Evolutionary conservation across 2,113 vertebrate genomes (phyloP), one percentile per base, ranked within the genome.

Genomic region (Bubalus kerabau): DNA sequence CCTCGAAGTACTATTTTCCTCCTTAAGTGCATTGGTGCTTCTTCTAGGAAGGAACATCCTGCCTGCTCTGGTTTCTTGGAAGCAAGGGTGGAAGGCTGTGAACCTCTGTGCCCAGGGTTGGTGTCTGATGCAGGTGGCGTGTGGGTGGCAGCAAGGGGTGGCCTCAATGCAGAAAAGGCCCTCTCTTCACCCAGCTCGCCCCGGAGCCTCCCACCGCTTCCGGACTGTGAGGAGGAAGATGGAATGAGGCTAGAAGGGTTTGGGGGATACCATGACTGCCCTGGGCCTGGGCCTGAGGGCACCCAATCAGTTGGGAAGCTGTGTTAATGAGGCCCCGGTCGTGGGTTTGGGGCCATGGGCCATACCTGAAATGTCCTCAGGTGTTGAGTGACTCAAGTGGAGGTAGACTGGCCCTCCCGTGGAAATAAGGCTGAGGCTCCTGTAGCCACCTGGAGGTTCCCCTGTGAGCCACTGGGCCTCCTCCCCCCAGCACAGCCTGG

Each of bases 1-100:
- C 78, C 48, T 91, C 87, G 74, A 95, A 94, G 60, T 59, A 43
- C 88, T 36, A 5, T 54, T 76, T 93, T 94, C 74, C 36, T 74
- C 85, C 30, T 90, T 36, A 94, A 86, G 40, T 74, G 26, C 12
- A 7, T 50, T 16, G 64, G 94, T 67, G 57, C 82, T 96, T 84
- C 88, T 62, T 95, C 46, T 86, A 64, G 86, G 87, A 76, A 94
- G 52, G 60, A 59, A 5, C 0, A 0, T 40, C 46, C 36, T 96
- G 16, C 8, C 36, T 43, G 40, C 67, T 87, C 48, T 43, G 30
- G 30, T 16, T 46, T 76, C 74, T 13, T n/a, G 67, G 74, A 21
- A 8, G 36, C n/a, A 52, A 14, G 32, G 17, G 19, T 7, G 28
- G 48, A 59, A 89, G 94, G 43, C 64, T 5, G 0, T 30, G 1